Conservation (phyloP, 2,888 invertebrate genomes). For the Aspidiotus rigidus region DNA sequence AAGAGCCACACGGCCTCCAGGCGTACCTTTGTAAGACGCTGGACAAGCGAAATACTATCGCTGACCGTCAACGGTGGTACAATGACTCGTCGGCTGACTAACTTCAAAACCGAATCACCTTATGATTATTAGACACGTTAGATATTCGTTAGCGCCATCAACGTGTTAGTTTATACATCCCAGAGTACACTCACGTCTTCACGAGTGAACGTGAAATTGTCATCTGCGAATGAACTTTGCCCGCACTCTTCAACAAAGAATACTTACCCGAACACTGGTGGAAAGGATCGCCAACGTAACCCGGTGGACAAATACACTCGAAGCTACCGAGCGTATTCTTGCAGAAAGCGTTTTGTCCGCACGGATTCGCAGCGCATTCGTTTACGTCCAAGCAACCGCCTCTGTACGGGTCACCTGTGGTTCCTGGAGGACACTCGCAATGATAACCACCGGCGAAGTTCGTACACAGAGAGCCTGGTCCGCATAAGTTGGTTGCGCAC, state of each 20-base stretch:
- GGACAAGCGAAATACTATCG: too few relatives aligned
- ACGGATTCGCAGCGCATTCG: constrained; percentile 61
- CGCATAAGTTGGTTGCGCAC: constrained; percentile 66
- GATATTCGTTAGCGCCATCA: too few relatives aligned
- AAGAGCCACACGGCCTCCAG: too few relatives aligned
- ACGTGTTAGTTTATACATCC: too few relatives aligned
- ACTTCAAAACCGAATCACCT: too few relatives aligned
- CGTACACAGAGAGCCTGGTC: constrained; percentile 65
- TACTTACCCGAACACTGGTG: constrained; percentile 60
- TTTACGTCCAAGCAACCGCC: constrained; percentile 64
- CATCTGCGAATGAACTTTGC: too few relatives aligned
- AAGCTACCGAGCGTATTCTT: constrained; percentile 69
- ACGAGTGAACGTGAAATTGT: too few relatives aligned
- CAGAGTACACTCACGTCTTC: too few relatives aligned
- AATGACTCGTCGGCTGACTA: too few relatives aligned
- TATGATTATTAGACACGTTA: too few relatives aligned
- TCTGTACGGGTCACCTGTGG: constrained; percentile 66
- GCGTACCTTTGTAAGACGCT: too few relatives aligned
- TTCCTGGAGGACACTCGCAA: constrained; percentile 76
- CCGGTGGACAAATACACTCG: constrained; percentile 72
- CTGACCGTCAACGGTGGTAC: too few relatives aligned
- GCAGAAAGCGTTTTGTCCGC: constrained; percentile 71
- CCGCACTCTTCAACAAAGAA: neutral
- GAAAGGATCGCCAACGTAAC: constrained; percentile 70
- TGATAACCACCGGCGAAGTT: constrained; percentile 70